These are phyloP conservation scores for Leptopterna dolabrata DNA, from an alignment of 2,888 invertebrate genomes.

Conservation along the genomic window DNA sequence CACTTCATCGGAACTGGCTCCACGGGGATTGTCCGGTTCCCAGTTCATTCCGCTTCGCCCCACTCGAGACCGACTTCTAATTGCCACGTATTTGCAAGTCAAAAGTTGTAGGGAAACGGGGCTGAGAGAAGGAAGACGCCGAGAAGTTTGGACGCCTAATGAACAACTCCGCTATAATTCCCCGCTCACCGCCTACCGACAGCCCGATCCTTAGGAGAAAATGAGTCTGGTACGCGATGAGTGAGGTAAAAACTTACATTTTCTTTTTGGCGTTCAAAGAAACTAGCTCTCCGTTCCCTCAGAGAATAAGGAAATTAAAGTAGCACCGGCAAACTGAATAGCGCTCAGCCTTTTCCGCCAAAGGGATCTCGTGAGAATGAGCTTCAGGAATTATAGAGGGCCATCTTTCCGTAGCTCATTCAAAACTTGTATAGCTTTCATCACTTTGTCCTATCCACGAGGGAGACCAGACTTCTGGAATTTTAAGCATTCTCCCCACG, in stretches of 20 bases:
- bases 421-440: not conserved
- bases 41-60: not conserved
- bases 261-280: not conserved
- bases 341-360: not conserved
- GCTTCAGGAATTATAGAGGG: not conserved
- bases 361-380: not conserved
- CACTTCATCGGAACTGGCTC: not conserved
- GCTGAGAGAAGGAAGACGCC: not conserved
- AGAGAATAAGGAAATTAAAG: slow-evolving; percentile 25
- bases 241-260: not conserved
- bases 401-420: slow-evolving; percentile 3
- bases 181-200: not conserved
- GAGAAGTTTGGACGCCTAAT: slow-evolving; percentile 29
- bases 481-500: not conserved
- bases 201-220: not conserved
- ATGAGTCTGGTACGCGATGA: not conserved
- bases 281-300: not conserved
- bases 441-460: not conserved
- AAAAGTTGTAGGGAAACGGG: slow-evolving; percentile 12
- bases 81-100: slow-evolving; percentile 50
- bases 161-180: slow-evolving; percentile 25
- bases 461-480: not conserved
- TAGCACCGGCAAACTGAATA: not conserved
- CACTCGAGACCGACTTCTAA: slow-evolving; percentile 18
- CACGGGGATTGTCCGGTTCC: not conserved